These are phyloP conservation scores for Lordiphosa stackelbergi DNA, from an alignment of 1,140 invertebrate species.

Conservation along the genomic window DNA sequence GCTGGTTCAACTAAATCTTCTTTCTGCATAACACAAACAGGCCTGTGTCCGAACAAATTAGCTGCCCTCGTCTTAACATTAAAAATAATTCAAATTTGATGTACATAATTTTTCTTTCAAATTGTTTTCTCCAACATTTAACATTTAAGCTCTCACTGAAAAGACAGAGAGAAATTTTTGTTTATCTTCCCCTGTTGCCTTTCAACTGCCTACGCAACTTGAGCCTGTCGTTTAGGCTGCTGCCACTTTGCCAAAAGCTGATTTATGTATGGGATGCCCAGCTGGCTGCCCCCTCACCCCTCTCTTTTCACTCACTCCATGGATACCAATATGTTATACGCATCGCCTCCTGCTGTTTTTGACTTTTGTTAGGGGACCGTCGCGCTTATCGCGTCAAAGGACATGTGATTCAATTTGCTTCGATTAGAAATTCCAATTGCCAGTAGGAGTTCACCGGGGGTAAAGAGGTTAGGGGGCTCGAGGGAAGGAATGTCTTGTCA, in stretches of 20 bases:
- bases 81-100: no score
- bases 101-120: no score
- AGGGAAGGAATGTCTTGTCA: conserved; percentile 34
- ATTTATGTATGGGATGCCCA: conserved; percentile 32
- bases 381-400: conserved; percentile 44
- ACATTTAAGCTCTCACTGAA: no score
- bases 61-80: no score
- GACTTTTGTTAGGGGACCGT: conserved; percentile 15
- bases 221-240: conserved; percentile 26
- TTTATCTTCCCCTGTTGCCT: no score
- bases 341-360: conserved; percentile 33
- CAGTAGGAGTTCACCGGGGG: background rate
- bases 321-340: background rate
- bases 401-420: conserved; percentile 72
- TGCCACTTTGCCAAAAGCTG: conserved; percentile 35
- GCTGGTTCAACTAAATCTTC: no score
- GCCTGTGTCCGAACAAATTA: no score
- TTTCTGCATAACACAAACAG: no score
- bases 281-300: conserved; percentile 10
- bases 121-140: no score
- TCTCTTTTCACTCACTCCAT: background rate
- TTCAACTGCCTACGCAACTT: background rate
- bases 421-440: conserved; percentile 67
- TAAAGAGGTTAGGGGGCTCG: background rate
- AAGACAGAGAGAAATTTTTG: no score